Conservation (phyloP, 2,113 vertebrate species). For the Tricholaema leucomelas region DNA sequence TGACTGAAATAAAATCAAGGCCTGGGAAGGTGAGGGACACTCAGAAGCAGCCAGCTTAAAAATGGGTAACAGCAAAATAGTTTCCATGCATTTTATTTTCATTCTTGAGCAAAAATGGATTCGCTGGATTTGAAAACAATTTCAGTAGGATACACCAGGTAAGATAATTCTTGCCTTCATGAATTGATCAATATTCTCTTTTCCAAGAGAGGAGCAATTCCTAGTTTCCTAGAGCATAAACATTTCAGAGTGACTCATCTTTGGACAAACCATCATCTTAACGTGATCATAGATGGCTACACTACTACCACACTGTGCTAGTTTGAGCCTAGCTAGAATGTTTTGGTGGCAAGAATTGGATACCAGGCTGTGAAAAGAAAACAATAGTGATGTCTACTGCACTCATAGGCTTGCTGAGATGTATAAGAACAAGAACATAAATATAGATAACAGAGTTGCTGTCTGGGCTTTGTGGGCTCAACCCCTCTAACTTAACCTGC, state of each 20-base stretch:
- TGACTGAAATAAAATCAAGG: background rate
- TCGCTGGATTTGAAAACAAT: background rate
- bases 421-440: too few species aligned
- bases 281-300: background rate
- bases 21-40: background rate
- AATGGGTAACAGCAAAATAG: background rate
- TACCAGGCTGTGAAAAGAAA: too few species aligned
- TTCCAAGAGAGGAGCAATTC: background rate
- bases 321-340: too few species aligned
- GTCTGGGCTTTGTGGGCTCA: too few species aligned
- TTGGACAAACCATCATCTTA: constrained; percentile 22
- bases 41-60: background rate
- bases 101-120: background rate
- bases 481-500: too few species aligned
- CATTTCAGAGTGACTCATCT: background rate
- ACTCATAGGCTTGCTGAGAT: too few species aligned
- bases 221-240: background rate
- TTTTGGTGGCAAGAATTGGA: too few species aligned
- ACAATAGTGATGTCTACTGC: too few species aligned
- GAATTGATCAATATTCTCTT: background rate
- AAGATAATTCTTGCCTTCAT: background rate
- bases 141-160: background rate
- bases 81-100: background rate
- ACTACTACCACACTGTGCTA: background rate
- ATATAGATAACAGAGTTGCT: too few species aligned